Percentiles rank a stretch among this genome's conserved stretches.
These are phyloP conservation scores for Capitulum mitella DNA, from an alignment of 2,888 invertebrate species.

Conservation along the genomic window DNA sequence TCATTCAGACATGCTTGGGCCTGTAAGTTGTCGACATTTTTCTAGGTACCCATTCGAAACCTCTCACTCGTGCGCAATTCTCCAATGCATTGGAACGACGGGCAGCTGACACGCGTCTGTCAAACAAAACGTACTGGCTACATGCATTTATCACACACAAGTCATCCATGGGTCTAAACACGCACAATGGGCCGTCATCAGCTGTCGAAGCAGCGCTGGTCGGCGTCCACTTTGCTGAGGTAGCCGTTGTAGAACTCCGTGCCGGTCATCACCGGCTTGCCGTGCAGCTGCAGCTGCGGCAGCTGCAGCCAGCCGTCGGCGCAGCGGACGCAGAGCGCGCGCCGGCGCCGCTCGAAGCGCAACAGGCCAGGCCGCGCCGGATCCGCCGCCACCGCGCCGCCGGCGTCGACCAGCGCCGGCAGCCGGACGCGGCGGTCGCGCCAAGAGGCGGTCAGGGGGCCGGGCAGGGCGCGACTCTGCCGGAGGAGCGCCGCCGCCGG, in stretches of 20 bases:
- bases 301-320: conserved; percentile 33
- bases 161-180: too few species aligned
- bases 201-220: conserved; percentile 27
- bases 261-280: conserved; percentile 61
- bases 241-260: conserved; percentile 81
- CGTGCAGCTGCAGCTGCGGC: conserved; percentile 30
- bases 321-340: conserved; percentile 32
- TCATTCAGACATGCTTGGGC: too few species aligned
- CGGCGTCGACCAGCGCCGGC: background rate
- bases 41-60: too few species aligned
- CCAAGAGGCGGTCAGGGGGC: conserved; percentile 28
- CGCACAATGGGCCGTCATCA: background rate
- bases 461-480: conserved; percentile 26
- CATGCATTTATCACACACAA: too few species aligned
- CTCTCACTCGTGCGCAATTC: too few species aligned
- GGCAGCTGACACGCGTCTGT: too few species aligned
- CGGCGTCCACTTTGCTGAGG: conserved; percentile 29
- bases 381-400: background rate
- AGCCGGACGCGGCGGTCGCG: conserved; percentile 29
- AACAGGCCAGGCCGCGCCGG: conserved; percentile 30
- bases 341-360: conserved; percentile 25
- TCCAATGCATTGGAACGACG: too few species aligned
- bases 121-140: too few species aligned
- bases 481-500: conserved; percentile 25
- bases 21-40: too few species aligned